Evolutionary conservation across 2,113 vertebrate genomes (phyloP).

Genomic region (Neomonachus schauinslandi): DNA sequence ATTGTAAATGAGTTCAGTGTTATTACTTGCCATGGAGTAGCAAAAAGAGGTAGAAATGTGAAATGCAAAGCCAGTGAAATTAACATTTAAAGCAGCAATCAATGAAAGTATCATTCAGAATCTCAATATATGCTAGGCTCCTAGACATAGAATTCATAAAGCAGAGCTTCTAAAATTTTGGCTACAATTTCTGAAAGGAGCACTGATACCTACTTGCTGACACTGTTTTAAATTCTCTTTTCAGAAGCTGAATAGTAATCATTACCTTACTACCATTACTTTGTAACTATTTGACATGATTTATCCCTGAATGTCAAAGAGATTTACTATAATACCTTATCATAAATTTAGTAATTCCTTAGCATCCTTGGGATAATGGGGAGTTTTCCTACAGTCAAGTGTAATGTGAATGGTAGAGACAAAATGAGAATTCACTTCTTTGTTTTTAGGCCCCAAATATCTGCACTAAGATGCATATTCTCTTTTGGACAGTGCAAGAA

Average conservation of each 20-base stretch:
- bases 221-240: not conserved
- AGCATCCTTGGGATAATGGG: not conserved
- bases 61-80: slow-evolving; percentile 38
- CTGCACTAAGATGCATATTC: not conserved
- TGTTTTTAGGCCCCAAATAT: not conserved
- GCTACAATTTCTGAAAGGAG: not conserved
- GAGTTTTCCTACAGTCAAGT: not conserved
- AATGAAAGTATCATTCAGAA: slow-evolving; percentile 46
- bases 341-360: not conserved
- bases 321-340: not conserved
- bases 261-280: not conserved
- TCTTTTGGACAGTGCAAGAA: not conserved
- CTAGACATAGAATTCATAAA: slow-evolving; percentile 34
- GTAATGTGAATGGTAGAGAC: not conserved
- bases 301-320: slow-evolving; percentile 25
- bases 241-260: not conserved
- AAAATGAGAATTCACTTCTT: not conserved
- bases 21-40: slow-evolving; percentile 19
- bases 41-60: not conserved
- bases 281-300: slow-evolving; percentile 23
- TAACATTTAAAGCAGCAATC: slow-evolving; percentile 59
- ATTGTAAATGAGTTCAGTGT: slow-evolving; percentile 49
- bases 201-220: not conserved
- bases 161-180: slow-evolving; percentile 25
- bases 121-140: not conserved